Evolutionary conservation across 2,113 vertebrate species (phyloP).

Genomic region (Pteronura brasiliensis): DNA sequence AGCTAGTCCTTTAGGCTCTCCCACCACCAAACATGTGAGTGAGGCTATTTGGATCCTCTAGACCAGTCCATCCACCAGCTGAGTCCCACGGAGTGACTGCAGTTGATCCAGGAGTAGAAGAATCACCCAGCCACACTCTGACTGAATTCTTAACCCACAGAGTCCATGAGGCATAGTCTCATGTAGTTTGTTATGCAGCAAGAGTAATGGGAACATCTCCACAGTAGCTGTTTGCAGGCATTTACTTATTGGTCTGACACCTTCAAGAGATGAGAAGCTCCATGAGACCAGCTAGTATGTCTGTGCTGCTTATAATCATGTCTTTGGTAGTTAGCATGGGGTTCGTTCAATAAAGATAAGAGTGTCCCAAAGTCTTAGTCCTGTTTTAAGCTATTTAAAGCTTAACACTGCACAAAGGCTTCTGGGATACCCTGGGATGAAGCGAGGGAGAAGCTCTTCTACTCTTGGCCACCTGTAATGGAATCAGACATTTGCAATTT

Average conservation of each 20-base stretch:
- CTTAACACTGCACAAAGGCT: neutral
- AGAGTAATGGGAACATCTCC: neutral
- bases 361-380: neutral
- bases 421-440: neutral
- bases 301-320: neutral
- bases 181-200: neutral
- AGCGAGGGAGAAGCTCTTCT: neutral
- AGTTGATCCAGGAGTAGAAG: neutral
- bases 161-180: neutral
- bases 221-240: neutral
- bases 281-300: neutral
- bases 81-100: neutral
- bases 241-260: neutral
- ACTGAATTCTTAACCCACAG: neutral
- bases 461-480: constrained; percentile 27
- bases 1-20: neutral
- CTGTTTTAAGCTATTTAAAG: neutral
- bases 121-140: neutral
- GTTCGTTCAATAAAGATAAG: neutral
- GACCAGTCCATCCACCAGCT: neutral
- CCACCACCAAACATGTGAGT: neutral
- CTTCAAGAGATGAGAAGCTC: neutral
- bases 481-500: constrained; percentile 62
- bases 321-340: neutral
- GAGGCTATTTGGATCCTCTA: neutral